Evolutionary conservation across 1,140 invertebrate species (phyloP).

Genomic region (Frieseomelitta varia): DNA sequence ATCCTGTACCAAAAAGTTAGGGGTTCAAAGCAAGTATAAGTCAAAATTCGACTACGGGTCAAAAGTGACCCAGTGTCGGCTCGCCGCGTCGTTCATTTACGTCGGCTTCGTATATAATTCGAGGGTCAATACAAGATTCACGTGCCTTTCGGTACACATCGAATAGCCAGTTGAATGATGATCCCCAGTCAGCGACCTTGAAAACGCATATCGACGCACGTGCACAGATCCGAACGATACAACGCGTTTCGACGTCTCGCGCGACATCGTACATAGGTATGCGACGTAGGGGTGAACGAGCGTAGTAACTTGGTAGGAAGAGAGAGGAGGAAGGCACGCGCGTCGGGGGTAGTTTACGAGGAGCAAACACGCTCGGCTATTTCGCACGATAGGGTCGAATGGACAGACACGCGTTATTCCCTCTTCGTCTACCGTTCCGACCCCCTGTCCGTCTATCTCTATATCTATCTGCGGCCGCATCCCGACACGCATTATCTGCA

Average conservation of each 20-base stretch:
- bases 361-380: conserved; percentile 65
- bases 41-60: too few species aligned
- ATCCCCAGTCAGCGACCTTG: conserved; percentile 29
- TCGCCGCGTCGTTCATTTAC: too few species aligned
- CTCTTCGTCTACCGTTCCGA: conserved; percentile 13
- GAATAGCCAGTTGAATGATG: too few species aligned
- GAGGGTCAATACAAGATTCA: too few species aligned
- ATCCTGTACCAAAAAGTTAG: too few species aligned
- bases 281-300: conserved; percentile 25
- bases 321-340: conserved; percentile 39
- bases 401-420: conserved; percentile 45
- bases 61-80: too few species aligned
- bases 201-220: not conserved
- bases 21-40: too few species aligned
- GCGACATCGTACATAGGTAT: conserved; percentile 56
- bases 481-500: conserved; percentile 65
- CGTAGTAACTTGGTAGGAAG: not conserved
- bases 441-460: conserved; percentile 29
- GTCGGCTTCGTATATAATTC: too few species aligned
- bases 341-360: conserved; percentile 65
- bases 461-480: conserved; percentile 57
- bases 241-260: conserved; percentile 38
- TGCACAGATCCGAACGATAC: not conserved
- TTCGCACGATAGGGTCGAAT: conserved; percentile 58
- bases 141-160: too few species aligned